phyloP scores from a whole-genome alignment of 1,140 invertebrate genomes.

The Riptortus pedestris region DNA sequence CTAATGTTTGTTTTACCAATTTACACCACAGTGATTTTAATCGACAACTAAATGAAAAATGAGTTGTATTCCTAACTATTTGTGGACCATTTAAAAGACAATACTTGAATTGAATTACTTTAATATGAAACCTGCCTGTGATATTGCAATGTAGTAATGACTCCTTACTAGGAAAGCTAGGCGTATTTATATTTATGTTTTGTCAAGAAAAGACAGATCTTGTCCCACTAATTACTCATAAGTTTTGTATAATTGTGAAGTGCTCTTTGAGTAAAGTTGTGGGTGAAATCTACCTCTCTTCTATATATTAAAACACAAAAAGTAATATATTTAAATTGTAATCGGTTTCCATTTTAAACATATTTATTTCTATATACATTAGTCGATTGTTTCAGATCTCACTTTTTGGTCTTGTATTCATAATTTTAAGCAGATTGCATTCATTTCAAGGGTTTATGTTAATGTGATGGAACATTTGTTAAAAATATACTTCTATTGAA shows the following conservation, averaged over 20 bases:
- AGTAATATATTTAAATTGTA: conserved; percentile 7
- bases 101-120: conserved; percentile 5
- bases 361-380: too few species aligned
- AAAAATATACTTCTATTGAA: too few species aligned
- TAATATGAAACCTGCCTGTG: conserved; percentile 3
- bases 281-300: conserved; percentile 8
- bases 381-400: too few species aligned
- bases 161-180: conserved; percentile 8
- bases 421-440: too few species aligned
- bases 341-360: background rate
- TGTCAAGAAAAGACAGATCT: conserved; percentile 10
- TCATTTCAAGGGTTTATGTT: too few species aligned
- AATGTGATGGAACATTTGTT: too few species aligned
- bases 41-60: too few species aligned
- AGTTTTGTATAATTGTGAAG: background rate
- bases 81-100: conserved; percentile 12
- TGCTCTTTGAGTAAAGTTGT: background rate
- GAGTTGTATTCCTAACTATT: too few species aligned
- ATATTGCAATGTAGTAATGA: conserved; percentile 11
- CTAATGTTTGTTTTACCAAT: background rate
- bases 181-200: background rate
- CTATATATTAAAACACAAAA: background rate
- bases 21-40: background rate
- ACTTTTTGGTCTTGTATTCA: too few species aligned
- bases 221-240: background rate